Evolutionary conservation across 2,113 vertebrate genomes (phyloP).

Genomic region (Phainopepla nitens): DNA sequence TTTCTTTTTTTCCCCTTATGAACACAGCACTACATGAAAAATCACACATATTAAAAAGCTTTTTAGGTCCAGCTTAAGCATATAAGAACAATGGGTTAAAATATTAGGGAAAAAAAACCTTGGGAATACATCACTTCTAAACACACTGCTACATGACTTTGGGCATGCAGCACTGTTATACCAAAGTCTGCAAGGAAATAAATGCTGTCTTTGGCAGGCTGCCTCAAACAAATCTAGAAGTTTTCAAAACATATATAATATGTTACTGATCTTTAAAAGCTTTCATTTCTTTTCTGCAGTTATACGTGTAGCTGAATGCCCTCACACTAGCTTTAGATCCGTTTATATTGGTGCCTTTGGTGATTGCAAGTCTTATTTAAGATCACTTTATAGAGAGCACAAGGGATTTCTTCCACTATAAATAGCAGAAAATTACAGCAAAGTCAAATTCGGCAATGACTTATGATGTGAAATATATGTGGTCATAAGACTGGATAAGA

Average conservation of each 20-base stretch:
- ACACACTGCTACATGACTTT: background rate
- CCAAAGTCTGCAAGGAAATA: background rate
- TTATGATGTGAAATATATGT: background rate
- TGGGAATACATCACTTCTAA: background rate
- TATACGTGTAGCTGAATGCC: background rate
- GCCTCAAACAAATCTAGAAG: background rate
- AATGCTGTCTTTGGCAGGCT: background rate
- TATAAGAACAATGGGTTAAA: background rate
- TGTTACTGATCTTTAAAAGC: background rate
- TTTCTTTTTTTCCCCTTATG: background rate
- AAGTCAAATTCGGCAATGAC: background rate
- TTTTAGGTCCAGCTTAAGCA: background rate
- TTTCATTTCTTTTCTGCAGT: background rate
- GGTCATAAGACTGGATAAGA: background rate
- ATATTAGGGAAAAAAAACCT: background rate
- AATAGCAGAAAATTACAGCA: background rate
- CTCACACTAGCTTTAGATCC: background rate
- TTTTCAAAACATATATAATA: background rate
- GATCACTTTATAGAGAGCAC: background rate
- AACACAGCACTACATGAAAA: background rate
- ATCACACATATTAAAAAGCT: background rate
- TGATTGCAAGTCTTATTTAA: background rate
- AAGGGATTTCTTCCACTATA: background rate
- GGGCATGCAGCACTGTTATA: background rate
- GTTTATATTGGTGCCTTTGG: background rate